A percentile compares a stretch with the other conserved stretches of the same genome.
Conservation (phyloP, 2,113 vertebrate species). For the Mesocricetus auratus region DNA sequence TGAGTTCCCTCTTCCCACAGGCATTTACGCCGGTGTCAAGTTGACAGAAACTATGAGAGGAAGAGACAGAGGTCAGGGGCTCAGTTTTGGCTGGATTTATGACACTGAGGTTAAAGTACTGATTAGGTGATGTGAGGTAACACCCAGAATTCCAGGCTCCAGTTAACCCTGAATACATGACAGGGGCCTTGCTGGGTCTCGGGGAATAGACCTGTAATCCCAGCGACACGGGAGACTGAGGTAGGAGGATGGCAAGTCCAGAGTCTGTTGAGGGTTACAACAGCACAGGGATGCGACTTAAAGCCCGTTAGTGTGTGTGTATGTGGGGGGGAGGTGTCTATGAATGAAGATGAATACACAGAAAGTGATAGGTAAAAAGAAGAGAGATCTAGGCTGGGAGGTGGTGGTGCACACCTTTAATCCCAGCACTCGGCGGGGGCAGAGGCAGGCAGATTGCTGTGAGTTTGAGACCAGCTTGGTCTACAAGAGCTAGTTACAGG, state of each 20-base stretch:
- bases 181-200: not conserved
- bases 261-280: not conserved
- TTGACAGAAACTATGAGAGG: not conserved
- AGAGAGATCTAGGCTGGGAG: too few species aligned
- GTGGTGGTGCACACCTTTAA: too few species aligned
- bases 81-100: not conserved
- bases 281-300: not conserved
- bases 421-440: too few species aligned
- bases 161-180: not conserved
- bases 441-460: too few species aligned
- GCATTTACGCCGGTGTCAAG: not conserved
- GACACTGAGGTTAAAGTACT: not conserved
- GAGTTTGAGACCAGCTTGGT: too few species aligned
- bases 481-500: too few species aligned
- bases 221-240: not conserved
- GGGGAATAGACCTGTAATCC: not conserved
- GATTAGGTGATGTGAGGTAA: not conserved
- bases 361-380: not conserved
- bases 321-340: not conserved
- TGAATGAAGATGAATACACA: not conserved
- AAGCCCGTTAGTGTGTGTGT: not conserved
- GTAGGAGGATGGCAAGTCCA: not conserved
- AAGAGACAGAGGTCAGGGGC: not conserved
- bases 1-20: not conserved
- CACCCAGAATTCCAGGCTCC: not conserved